Base-by-base conservation (phyloP, 1,140 invertebrate species). In the Procambarus clarkii region DNA sequence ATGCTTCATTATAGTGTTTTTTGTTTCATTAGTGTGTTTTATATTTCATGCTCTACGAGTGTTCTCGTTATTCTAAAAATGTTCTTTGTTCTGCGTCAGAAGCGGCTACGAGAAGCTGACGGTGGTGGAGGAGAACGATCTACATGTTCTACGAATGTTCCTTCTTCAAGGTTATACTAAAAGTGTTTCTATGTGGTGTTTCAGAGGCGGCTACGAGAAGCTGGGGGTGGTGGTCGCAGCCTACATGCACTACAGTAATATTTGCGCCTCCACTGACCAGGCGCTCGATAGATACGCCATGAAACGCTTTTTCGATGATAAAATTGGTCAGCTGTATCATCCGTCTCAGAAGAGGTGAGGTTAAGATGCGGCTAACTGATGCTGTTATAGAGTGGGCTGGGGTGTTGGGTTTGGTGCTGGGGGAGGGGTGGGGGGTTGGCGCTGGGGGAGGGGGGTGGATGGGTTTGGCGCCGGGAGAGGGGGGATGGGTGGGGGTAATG, bases 241-340 rank as follows among this genome's bases (percentile, higher is more conserved):
- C 11, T 98, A 98, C 95, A 98, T 98, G 97, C 97, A 98, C 95
- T 98, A 98, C 95, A 98, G 97, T 92, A 98, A 97, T 94, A 98
- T 98, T 93, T 98, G 98, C 95, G 97, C 97, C 60, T 97, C 96
- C 93, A 97, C 97, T 78, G 97, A 98, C 94, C 97, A 98, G 94
- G 97, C 97, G 15, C 95, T 98, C 88, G 98, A 98, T 95, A 96
- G 97, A 94, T 98, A 98, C 94, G 97, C 98, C 48, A 98, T 99
- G 98, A 96, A 98, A 93, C 95, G 97, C 93, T 98, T 98, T 94
- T 96, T 98, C 93, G 97, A 98, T 94, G 97, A 98, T 94, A 97
- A 97, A 94, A 96, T 98, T 92, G 96, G 97, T 88, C 95, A 96
- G 91, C 95, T 98, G 92, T 95, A 96, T 84, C 96, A 97, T 92